Base-by-base conservation (phyloP, 2,888 invertebrate genomes). In the Buathra laborator region DNA sequence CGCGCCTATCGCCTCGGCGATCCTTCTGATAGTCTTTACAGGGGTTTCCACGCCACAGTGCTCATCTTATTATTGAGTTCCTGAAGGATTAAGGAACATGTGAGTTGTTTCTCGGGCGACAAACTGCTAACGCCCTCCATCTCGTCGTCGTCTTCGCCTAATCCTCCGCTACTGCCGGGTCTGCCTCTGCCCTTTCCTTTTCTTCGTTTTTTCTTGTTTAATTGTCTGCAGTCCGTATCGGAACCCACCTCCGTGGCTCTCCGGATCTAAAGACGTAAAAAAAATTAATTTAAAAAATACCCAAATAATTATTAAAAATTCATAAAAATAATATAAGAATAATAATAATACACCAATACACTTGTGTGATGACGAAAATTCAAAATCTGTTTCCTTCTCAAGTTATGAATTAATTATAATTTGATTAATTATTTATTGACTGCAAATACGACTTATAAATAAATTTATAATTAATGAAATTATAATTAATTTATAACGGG, bases 51-150 rank as follows among this genome's bases (percentile, higher is more conserved):
- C 0, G 96, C 96, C 37, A 97, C 97, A 1, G 96, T 94, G 32
- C 95, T 94, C 95, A 97, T 96, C 94, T 97, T 97, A 80, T 97
- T 95, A 92, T 98, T 98, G 78, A 98, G 95, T 94, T 98, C 98
- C 24, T 96, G 95, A 46, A 98, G 94, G 86, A 98, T 97, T 16
- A 97, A 95, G 6, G 95, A 94, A 92, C 97, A 97, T 44, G 97
- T 96, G 14, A 96, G 94, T 59, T 97, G 95, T 91, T 97, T 97
- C 72, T 97, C 96, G 14, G 95, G 94, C 9, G 96, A 94, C 72
- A 92, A 95, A 94, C 90, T 94, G 86, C 89, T 95, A 89, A 95
- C 93, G 92, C 95, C 86, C 94, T 96, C 91, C 94, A 95, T 93
- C 87, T 95, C 95, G 83, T 95, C 95, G 24, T 95, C 95, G 46